These are phyloP conservation scores for Drosophila carrolli DNA, from an alignment of 1,140 invertebrate species.

Conservation along the genomic window DNA sequence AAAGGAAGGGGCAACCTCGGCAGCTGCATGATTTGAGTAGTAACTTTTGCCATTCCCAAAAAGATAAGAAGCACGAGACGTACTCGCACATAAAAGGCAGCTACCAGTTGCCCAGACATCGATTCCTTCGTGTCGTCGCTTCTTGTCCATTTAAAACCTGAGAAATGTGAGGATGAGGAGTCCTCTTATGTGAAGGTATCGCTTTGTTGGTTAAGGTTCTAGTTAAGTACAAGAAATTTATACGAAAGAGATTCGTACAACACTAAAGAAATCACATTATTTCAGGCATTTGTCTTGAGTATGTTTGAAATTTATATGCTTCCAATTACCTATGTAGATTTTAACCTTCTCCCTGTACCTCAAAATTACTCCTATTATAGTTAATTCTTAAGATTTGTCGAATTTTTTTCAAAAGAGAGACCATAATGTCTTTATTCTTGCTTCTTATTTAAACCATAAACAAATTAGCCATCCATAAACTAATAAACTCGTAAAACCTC, in stretches of 20 bases:
- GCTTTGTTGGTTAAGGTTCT: not conserved
- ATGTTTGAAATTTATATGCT: no score
- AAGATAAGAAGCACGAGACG: conserved; percentile 50
- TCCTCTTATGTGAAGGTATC: not conserved
- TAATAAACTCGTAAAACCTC: not conserved
- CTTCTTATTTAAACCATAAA: not conserved
- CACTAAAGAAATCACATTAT: no score
- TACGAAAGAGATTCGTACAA: not conserved
- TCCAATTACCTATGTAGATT: no score
- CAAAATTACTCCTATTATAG: no score
- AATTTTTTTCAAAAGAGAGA: not conserved
- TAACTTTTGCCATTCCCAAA: conserved; percentile 50
- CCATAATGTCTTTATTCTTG: not conserved
- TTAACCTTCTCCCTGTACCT: no score
- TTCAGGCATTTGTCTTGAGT: no score
- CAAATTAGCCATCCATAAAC: not conserved
- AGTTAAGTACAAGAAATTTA: not conserved
- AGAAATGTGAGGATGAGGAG: conserved; percentile 20
- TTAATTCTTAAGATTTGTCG: no score
- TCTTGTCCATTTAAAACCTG: conserved; percentile 25
- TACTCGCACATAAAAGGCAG: conserved; percentile 28
- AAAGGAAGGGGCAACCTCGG: not conserved
- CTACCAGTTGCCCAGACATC: conserved; percentile 14
- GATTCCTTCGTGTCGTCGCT: conserved; percentile 32
- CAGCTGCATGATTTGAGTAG: conserved; percentile 44